Base-by-base conservation (phyloP, 2,797 vertebrate genomes). In the Melanotaenia boesemani region DNA sequence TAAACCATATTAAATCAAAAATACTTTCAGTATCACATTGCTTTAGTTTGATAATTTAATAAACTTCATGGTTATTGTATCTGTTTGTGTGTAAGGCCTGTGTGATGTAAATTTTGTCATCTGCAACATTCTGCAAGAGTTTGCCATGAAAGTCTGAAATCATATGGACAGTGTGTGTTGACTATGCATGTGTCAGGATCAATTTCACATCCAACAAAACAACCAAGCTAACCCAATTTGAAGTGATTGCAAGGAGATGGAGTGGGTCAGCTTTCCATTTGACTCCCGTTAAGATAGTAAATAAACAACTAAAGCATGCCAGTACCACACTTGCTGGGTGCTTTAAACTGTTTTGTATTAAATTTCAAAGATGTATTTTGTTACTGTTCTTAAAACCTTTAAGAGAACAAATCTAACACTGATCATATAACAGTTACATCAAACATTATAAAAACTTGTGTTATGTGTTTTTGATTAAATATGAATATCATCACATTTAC, bases 401-500 rank as follows among this genome's bases (percentile, higher is more conserved):
- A 26, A 39, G 44, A 34, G 15, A 57, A 10, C 37, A 66, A 59
- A 16, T 50, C 6, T 37, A 24, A 55, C 46, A 4, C 8, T 26
- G 28, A 68, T 37, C 5, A 30, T n/a, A 28, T 15, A 65, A 34
- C 4, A 44, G 39, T 41, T 41, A n/a, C 16, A 13, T 30, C 30
- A 56, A 62, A 68, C 8, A 26, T 10, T 12, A 44, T 20, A 59
- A 36, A 44, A 67, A 41, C 28, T 7, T 41, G 34, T 1, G 12
- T 62, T 39, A 28, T 50, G 28, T 70, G 62, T 56, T 70, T 70
- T 18, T 24, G 20, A 62, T 28, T 12, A 15, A 71, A 39, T 65
- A 57, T 36, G 63, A 1, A 22, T 30, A 59, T 67, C 70, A 70
- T 54, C 28, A 30, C 70, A 24, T 55, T 70, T 56, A 76, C 67